phyloP scores from a whole-genome alignment of 2,113 vertebrate species.

The Junco hyemalis region DNA sequence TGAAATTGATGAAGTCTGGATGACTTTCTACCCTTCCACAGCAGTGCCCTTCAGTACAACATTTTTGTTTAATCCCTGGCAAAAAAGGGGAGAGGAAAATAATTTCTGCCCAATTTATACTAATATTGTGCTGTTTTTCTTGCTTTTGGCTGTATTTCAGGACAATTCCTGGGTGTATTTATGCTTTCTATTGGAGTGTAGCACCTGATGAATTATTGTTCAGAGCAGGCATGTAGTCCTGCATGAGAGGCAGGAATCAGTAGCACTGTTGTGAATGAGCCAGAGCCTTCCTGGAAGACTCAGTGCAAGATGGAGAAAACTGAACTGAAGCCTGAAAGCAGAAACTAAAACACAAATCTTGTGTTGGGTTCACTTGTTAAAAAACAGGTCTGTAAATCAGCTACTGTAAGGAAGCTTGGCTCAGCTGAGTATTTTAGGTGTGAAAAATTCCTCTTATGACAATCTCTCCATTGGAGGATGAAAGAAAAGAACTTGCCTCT shows the following conservation, averaged over 20 bases:
- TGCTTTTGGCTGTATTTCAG: neutral
- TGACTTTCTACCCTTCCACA: neutral
- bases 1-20: neutral
- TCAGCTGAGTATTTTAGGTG: neutral
- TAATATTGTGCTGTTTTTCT: neutral
- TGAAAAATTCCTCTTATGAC: neutral
- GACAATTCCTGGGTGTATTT: neutral
- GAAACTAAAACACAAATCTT: neutral
- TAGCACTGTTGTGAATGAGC: neutral
- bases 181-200: neutral
- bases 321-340: neutral
- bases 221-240: neutral
- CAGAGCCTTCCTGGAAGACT: neutral
- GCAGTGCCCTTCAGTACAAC: neutral
- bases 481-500: neutral
- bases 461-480: neutral
- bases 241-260: neutral
- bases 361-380: neutral
- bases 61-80: neutral
- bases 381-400: neutral
- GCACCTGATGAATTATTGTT: neutral
- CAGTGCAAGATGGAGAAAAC: neutral
- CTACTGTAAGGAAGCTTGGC: neutral
- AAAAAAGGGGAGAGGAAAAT: neutral
- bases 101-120: neutral